Conservation (phyloP, 2,113 vertebrate species). For the Triplophysa rosa region DNA sequence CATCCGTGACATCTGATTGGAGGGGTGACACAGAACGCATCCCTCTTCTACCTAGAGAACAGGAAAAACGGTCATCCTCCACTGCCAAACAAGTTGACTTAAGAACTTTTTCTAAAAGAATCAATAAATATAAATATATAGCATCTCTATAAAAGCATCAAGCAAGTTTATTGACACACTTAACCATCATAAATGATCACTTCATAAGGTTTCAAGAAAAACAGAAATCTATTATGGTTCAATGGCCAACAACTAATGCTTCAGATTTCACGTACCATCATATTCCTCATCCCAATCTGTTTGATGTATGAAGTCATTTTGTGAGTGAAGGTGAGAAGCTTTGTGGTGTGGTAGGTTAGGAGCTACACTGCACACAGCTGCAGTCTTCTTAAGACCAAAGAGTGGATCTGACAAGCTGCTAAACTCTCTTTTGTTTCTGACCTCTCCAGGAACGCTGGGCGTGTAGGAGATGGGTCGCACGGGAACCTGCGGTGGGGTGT, state of each 20-base stretch:
- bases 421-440: slow-evolving; percentile 80
- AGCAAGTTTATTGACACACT: not conserved
- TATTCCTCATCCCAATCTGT: slow-evolving; percentile 83
- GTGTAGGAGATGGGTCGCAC: slow-evolving; percentile 84
- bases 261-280: slow-evolving; percentile 68
- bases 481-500: slow-evolving; percentile 82
- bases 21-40: slow-evolving; percentile 82
- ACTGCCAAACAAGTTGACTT: not conserved
- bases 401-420: slow-evolving; percentile 80
- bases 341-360: slow-evolving; percentile 81
- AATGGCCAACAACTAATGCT: not conserved
- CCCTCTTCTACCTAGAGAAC: slow-evolving; percentile 74
- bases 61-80: slow-evolving; percentile 51
- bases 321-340: slow-evolving; percentile 78
- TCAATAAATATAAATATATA: not conserved
- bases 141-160: not conserved
- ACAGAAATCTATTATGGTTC: not conserved
- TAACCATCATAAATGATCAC: not conserved
- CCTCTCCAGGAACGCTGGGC: slow-evolving; percentile 82
- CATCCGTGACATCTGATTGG: slow-evolving; percentile 82
- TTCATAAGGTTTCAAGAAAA: not conserved
- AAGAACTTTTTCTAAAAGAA: slow-evolving; percentile 15
- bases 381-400: slow-evolving; percentile 77
- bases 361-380: slow-evolving; percentile 85
- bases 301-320: slow-evolving; percentile 82